Percentiles rank a stretch among this genome's conserved stretches.
These are phyloP conservation scores for Enteromius afrohamiltoni DNA, from an alignment of 2,797 vertebrate species.

Conservation along the genomic window DNA sequence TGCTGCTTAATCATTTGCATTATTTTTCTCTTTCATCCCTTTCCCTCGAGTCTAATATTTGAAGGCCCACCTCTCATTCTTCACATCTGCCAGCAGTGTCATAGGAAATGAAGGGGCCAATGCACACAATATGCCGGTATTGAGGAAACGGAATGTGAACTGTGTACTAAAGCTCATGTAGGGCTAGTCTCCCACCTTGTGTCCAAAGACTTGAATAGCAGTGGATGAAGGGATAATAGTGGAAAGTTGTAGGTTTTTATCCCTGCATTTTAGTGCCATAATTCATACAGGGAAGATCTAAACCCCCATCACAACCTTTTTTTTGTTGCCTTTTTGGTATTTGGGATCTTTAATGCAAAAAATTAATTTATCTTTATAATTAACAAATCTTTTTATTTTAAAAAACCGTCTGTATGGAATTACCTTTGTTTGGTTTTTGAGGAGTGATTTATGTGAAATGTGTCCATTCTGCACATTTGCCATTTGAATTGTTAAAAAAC, in stretches of 20 bases:
- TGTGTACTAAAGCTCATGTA: slow-evolving; percentile 2
- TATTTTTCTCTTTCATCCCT: slow-evolving; percentile 21
- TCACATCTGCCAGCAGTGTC: slow-evolving; percentile 13
- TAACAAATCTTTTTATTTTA: slow-evolving; percentile 18
- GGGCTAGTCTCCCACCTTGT: slow-evolving; percentile 36
- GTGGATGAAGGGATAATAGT: slow-evolving; percentile 9
- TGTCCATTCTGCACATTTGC: slow-evolving; percentile 34
- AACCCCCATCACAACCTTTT: not conserved
- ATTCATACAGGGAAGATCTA: not conserved
- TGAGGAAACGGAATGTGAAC: slow-evolving; percentile 24
- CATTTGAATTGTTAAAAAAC: slow-evolving; percentile 30
- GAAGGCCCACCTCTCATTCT: not conserved
- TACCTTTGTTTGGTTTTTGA: slow-evolving; percentile 29
- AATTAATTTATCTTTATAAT: not conserved
- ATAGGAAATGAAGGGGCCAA: slow-evolving; percentile 4
- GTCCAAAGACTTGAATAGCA: slow-evolving; percentile 45
- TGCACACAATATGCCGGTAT: slow-evolving; percentile 10
- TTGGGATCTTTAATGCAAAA: slow-evolving; percentile 8
- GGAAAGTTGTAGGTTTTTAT: not conserved
- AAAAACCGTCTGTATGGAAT: slow-evolving; percentile 19
- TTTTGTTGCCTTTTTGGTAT: slow-evolving; percentile 34
- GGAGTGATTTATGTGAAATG: slow-evolving; percentile 30
- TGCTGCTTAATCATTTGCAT: slow-evolving; percentile 24
- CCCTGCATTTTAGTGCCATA: slow-evolving; percentile 49
- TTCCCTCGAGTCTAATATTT: slow-evolving; percentile 1